phyloP scores from a whole-genome alignment of 1,140 invertebrate species.

The Diabrotica virgifera region DNA sequence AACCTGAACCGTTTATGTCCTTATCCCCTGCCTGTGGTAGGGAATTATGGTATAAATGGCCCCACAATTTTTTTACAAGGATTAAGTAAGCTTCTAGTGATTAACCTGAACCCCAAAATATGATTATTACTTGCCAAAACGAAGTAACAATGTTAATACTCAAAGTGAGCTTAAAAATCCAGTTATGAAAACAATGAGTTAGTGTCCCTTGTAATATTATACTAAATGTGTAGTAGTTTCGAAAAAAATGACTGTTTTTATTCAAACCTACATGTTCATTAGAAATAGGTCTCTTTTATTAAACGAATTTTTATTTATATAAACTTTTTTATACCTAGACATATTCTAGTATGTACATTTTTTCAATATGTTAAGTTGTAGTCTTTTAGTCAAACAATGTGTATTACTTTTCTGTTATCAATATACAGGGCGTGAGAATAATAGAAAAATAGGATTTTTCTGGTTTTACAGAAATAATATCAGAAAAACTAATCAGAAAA shows the following conservation, averaged over 20 bases:
- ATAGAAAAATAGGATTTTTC: slow-evolving; percentile 5
- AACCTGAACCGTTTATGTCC: too few species aligned
- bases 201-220: not conserved
- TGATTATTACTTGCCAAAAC: not conserved
- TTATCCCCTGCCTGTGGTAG: too few species aligned
- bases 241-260: not conserved
- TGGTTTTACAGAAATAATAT: slow-evolving; percentile 17
- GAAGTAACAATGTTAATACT: not conserved
- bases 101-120: not conserved
- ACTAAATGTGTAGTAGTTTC: slow-evolving; percentile 1
- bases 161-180: not conserved
- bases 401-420: slow-evolving; percentile 14
- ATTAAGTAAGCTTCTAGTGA: too few species aligned
- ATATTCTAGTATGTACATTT: slow-evolving; percentile 3
- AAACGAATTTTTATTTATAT: not conserved
- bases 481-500: not conserved
- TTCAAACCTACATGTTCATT: slow-evolving; percentile 2
- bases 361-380: slow-evolving; percentile 3
- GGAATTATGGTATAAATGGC: too few species aligned
- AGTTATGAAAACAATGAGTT: not conserved
- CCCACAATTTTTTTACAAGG: too few species aligned
- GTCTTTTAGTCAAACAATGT: not conserved
- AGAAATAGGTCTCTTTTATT: not conserved
- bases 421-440: slow-evolving; percentile 13
- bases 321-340: slow-evolving; percentile 5